Evolutionary conservation across 2,797 vertebrate species (phyloP).

Genomic region (Megaceryle alcyon): DNA sequence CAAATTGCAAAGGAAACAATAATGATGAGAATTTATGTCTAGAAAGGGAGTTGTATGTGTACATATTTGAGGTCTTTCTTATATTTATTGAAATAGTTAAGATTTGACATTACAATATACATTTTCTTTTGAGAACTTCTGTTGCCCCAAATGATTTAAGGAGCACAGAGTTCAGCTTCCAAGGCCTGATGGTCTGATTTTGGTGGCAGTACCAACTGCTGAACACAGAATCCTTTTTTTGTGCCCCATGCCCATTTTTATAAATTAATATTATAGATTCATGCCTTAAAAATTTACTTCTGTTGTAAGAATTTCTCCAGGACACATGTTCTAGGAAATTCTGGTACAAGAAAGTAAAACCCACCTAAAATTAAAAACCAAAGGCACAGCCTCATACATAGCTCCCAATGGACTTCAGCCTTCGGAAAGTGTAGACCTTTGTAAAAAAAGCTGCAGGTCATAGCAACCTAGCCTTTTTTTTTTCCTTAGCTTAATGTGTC

Average conservation of each 20-base stretch:
- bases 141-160: neutral
- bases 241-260: neutral
- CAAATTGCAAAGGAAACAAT: neutral
- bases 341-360: neutral
- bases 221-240: neutral
- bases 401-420: fast-evolving
- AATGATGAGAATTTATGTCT: neutral
- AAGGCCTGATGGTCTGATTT: neutral
- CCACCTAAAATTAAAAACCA: neutral
- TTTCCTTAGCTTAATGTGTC: fast-evolving
- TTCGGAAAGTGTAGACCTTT: neutral
- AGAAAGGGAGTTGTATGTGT: neutral
- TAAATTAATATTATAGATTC: neutral
- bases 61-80: neutral
- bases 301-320: neutral
- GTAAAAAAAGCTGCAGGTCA: neutral
- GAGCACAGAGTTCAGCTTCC: neutral
- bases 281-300: neutral
- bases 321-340: neutral
- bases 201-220: neutral
- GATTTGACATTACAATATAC: neutral
- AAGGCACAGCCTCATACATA: neutral
- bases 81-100: neutral
- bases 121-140: neutral
- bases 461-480: neutral